A percentile compares a stretch with the other conserved stretches of the same genome.
Evolutionary conservation across 2,888 invertebrate genomes (phyloP).

Genomic region (Tenthredo mesomela): DNA sequence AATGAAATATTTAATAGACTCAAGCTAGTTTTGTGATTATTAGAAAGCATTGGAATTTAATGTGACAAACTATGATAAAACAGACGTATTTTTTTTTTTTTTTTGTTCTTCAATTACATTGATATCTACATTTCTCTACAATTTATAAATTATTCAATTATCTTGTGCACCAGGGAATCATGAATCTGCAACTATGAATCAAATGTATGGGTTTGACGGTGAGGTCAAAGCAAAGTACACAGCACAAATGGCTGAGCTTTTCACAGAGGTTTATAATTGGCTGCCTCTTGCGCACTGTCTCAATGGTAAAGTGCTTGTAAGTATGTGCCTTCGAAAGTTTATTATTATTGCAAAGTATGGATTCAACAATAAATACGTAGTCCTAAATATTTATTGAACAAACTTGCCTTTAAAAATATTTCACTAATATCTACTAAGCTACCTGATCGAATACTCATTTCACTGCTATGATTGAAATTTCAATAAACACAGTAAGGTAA

Average conservation of each 20-base stretch:
- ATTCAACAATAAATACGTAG: background rate
- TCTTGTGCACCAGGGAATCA: constrained; percentile 90
- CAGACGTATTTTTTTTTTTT: background rate
- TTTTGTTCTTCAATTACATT: background rate
- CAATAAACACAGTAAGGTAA: background rate
- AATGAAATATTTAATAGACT: background rate
- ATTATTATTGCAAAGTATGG: constrained; percentile 3
- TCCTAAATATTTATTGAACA: background rate
- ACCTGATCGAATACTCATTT: background rate
- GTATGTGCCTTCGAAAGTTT: constrained; percentile 60
- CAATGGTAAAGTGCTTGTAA: constrained; percentile 88
- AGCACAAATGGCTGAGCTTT: constrained; percentile 96
- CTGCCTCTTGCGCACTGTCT: constrained; percentile 97
- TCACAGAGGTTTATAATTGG: constrained; percentile 99
- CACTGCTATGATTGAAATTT: background rate
- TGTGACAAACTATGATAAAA: background rate
- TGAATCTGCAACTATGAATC: constrained; percentile 98
- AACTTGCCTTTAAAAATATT: background rate
- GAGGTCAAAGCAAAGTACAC: constrained; percentile 98
- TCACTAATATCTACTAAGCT: background rate
- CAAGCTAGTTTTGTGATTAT: background rate
- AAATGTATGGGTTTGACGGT: constrained; percentile 99
- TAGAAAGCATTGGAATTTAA: background rate
- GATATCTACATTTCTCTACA: constrained; percentile 9
- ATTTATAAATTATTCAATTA: constrained; percentile 54